A percentile compares a stretch with the other conserved stretches of the same genome.
These are phyloP conservation scores for Apoderus coryli DNA, from an alignment of 2,888 invertebrate species.

Conservation along the genomic window DNA sequence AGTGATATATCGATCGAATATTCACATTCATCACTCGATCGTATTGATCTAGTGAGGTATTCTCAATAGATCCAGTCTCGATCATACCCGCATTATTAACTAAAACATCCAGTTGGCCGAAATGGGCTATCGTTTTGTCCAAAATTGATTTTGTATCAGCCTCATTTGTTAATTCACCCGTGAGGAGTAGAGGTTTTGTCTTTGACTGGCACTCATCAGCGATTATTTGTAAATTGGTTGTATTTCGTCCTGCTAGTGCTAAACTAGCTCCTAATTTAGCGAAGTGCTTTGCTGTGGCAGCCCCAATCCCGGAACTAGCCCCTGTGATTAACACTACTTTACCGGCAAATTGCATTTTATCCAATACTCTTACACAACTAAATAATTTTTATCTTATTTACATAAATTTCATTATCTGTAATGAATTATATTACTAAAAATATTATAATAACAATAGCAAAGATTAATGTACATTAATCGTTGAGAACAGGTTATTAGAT, in stretches of 20 bases:
- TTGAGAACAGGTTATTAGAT: no score
- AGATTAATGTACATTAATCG: no score
- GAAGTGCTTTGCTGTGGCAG: slow-evolving; percentile 63
- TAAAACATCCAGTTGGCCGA: slow-evolving; percentile 65
- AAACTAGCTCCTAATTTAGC: slow-evolving; percentile 60
- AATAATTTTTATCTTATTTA: no score
- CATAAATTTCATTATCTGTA: no score
- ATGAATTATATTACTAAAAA: no score
- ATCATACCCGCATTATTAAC: slow-evolving; percentile 72
- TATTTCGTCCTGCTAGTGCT: slow-evolving; percentile 58
- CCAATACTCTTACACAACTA: background rate
- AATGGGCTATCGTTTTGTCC: slow-evolving; percentile 56
- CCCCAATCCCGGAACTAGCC: slow-evolving; percentile 77
- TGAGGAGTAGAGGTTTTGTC: slow-evolving; percentile 32
- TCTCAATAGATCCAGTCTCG: slow-evolving; percentile 64
- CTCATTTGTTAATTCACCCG: slow-evolving; percentile 60
- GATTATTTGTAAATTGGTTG: slow-evolving; percentile 47
- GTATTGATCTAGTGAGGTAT: slow-evolving; percentile 70
- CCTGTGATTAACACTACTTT: slow-evolving; percentile 67
- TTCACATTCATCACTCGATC: slow-evolving; percentile 85
- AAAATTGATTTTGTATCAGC: slow-evolving; percentile 56
- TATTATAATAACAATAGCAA: no score
- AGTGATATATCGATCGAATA: slow-evolving; percentile 63
- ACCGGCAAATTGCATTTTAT: slow-evolving; percentile 40
- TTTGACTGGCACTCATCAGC: slow-evolving; percentile 38